Base-by-base conservation (phyloP, 2,888 invertebrate genomes). In the Caenorhabditis sinica region DNA sequence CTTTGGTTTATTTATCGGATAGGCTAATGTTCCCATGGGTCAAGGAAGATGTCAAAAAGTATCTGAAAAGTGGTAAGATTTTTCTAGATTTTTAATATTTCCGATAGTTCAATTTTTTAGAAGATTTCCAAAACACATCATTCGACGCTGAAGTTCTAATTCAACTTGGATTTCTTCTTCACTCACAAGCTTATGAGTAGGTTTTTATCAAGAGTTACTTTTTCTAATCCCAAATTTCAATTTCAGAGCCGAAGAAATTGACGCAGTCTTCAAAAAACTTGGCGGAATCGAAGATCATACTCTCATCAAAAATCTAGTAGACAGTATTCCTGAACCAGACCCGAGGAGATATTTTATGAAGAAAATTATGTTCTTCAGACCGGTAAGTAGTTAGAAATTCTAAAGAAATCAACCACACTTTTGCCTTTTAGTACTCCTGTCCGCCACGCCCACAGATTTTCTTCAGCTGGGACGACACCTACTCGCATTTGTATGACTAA, bases 391-490 rank as follows among this genome's bases (percentile, higher is more conserved):
- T 17, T 28, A 13, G 13, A 56, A 15, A 4, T 56, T 25, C 13
- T 28, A 56, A 56, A 13, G 28, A 56, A 28, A 15, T 36, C 36
- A 2, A n/a, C 0, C n/a, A 60, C 17, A 28, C 13, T 30, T 13
- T 17, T 6, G 15, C 30, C 23, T 28, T 60, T 17, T 36, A 60
- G 60, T 60, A 60, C 33, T 30, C 60, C 60, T 17, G 33, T n/a
- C 15, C 3, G 17, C 60, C 60, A 36, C 60, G 60, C n/a, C 60
- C 60, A 36, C 60, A 60, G 36, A 36, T 36, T 9, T 60, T 60
- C 60, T 60, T 60, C 33, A 30, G 36, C 33, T 60, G 60, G 60
- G 60, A 60, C n/a, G 33, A 60, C 28, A 60, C 15, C 11, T 58
- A 13, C 28, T 30, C 30, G 5, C 56, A 58, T 49, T 49, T 49